Base-by-base conservation (phyloP, 2,797 vertebrate species). In the Perodicticus potto region DNA sequence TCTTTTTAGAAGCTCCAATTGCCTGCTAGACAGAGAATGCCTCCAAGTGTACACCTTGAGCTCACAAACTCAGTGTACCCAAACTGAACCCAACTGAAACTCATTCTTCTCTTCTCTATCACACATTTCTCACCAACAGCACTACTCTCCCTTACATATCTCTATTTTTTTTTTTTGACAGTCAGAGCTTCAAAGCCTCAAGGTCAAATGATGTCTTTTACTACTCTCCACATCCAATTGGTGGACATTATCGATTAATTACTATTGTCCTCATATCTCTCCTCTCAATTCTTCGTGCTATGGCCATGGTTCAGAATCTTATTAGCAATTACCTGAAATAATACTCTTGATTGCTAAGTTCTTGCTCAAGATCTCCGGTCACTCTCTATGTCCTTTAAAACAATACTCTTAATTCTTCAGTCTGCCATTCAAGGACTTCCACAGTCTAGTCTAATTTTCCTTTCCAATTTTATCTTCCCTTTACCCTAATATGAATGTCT, bases 291-390 rank as follows among this genome's bases (percentile, higher is more conserved):
- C 76, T 89, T 77, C n/a, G 45, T 53, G 43, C 14, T 32, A 78
- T 34, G 55, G 32, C 25, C 78, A 65, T 77, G 93, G n/a, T 91
- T 76, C 25, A 91, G 45, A 65, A 70, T 70, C 34, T 95, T 65
- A 67, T 40, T 83, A 77, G 37, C 20, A 84, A 32, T 92, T 40
- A 76, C 32, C 34, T 86, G 45, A 85, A 61, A 65, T 88, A 82
- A 90, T 63, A 45, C 70, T 59, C 88, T 92, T 84, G 27, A 19
- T 84, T 90, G 77, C 53, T 22, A 90, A 83, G n/a, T 67, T 77
- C 34, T 93, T 88, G 45, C 27, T 80, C 63, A 74, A 55, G 61
- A 94, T 89, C 37, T 57, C 89, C 27, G 77, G 32, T 91, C n/a
- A 3, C 69, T 32, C 27, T 70, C 40, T 81, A 40, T 61, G 59